Evolutionary conservation across 2,888 invertebrate genomes (phyloP).

Genomic region (Hypolimnas misippus): DNA sequence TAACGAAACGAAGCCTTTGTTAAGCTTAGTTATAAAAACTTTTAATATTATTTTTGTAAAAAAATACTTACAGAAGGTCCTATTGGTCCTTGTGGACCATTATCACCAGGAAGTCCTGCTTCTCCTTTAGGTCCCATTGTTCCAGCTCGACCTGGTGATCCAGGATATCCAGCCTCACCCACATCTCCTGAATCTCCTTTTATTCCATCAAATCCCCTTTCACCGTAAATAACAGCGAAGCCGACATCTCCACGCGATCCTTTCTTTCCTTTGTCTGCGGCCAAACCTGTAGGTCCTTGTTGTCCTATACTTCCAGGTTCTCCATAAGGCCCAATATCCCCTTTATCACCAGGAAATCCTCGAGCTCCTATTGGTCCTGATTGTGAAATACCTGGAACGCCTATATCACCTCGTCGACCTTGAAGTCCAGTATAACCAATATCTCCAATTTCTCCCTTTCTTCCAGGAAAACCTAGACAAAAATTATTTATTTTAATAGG

Average conservation of each 20-base stretch:
- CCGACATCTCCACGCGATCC: conserved; percentile 80
- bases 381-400: conserved; percentile 65
- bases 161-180: conserved; percentile 85
- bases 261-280: conserved; percentile 84
- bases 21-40: too few relatives aligned
- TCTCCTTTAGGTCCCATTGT: conserved; percentile 68
- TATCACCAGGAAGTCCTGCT: conserved; percentile 79
- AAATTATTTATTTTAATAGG: neutral
- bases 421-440: conserved; percentile 64
- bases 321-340: conserved; percentile 86
- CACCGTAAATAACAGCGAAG: conserved; percentile 69
- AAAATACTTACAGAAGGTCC: conserved; percentile 84
- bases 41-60: too few relatives aligned
- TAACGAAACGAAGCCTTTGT: too few relatives aligned
- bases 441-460: conserved; percentile 67
- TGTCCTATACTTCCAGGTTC: conserved; percentile 76
- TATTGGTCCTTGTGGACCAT: conserved; percentile 83
- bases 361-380: conserved; percentile 82
- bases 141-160: conserved; percentile 81
- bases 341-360: conserved; percentile 87
- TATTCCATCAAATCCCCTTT: conserved; percentile 67
- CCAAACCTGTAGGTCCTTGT: conserved; percentile 85
- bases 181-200: conserved; percentile 77
- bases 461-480: conserved; percentile 50
- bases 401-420: conserved; percentile 65